phyloP scores from a whole-genome alignment of 2,888 invertebrate species.

The Pinctada fucata region DNA sequence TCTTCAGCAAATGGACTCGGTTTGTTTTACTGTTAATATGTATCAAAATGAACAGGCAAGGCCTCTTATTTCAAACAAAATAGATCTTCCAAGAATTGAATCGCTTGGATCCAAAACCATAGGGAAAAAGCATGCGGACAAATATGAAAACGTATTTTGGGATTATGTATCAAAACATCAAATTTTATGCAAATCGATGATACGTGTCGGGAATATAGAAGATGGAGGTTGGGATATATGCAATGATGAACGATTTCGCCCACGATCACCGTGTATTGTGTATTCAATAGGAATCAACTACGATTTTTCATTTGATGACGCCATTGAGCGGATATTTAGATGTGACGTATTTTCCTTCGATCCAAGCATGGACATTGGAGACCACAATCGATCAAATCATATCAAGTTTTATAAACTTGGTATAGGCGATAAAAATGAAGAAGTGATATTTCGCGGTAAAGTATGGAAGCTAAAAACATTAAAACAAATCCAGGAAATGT shows the following conservation, averaged over 20 bases:
- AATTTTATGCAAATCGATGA: neutral
- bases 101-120: neutral
- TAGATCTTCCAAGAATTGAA: neutral
- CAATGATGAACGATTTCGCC: conserved; percentile 14
- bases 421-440: neutral
- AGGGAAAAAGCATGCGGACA: neutral
- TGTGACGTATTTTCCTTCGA: neutral
- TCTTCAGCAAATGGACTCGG: neutral
- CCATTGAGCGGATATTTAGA: conserved; percentile 12
- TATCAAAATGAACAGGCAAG: neutral
- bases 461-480: conserved; percentile 13
- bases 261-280: conserved; percentile 8
- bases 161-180: neutral
- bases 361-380: conserved; percentile 7
- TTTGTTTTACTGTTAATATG: conserved; percentile 12
- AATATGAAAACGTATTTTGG: neutral
- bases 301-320: neutral
- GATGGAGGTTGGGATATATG: conserved; percentile 21
- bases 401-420: conserved; percentile 20
- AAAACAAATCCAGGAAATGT: neutral
- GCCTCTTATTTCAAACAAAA: neutral
- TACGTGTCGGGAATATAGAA: conserved; percentile 12
- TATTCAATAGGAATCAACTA: conserved; percentile 14
- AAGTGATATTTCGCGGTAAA: neutral
- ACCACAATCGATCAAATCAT: conserved; percentile 5